Percentiles rank a stretch among this genome's conserved stretches.
Conservation (phyloP, 1,140 invertebrate species). For the Scylla paramamosain region DNA sequence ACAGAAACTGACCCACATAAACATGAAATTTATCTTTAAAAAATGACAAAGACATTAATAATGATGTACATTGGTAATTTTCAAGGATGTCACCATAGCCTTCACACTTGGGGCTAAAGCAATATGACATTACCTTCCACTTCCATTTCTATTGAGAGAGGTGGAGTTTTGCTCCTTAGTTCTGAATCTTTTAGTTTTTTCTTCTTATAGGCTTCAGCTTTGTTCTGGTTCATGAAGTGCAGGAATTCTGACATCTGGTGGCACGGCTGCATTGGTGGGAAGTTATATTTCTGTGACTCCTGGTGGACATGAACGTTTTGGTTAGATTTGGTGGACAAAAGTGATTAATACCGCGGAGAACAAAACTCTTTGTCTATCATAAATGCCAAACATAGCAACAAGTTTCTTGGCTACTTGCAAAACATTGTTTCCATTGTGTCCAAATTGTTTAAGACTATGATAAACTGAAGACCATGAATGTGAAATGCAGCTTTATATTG, state of each 20-base stretch:
- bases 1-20: no score
- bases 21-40: no score
- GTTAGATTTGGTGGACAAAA: background rate
- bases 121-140: conserved; percentile 51
- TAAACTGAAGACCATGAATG: no score
- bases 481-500: no score
- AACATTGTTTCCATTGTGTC: no score
- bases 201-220: conserved; percentile 62
- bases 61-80: no score
- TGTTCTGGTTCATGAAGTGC: conserved; percentile 63
- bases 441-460: no score
- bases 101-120: no score
- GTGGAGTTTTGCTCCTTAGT: background rate
- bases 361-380: background rate
- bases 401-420: no score
- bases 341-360: no score
- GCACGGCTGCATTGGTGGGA: conserved; percentile 55
- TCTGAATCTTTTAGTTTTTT: conserved; percentile 48
- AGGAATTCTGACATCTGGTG: conserved; percentile 56
- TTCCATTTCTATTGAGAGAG: conserved; percentile 55
- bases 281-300: conserved; percentile 43
- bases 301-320: background rate
- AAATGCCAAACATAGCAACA: background rate
- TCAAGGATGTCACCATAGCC: no score
- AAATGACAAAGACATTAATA: no score